These are phyloP conservation scores for Ara ararauna DNA, from an alignment of 2,797 vertebrate genomes.

Conservation along the genomic window DNA sequence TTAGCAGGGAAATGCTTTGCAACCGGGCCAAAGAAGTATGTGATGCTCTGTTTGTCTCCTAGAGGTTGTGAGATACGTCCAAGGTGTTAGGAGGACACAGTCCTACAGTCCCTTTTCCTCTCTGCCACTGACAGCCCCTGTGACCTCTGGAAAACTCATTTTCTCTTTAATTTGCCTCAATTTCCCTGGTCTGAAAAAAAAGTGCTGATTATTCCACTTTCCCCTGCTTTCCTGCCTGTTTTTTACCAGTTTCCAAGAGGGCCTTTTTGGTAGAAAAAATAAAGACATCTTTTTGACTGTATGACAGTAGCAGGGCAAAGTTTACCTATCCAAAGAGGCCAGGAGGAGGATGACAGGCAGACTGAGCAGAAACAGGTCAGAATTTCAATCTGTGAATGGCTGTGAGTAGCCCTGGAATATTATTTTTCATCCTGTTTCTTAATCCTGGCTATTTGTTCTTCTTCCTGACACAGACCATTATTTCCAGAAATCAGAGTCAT, in stretches of 20 bases:
- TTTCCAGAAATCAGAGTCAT: not conserved
- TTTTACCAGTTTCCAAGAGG: not conserved
- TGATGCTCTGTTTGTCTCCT: not conserved
- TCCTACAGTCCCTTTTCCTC: not conserved
- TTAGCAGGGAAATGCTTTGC: not conserved
- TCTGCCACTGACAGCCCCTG: not conserved
- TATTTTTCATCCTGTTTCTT: not conserved
- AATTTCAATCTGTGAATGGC: not conserved
- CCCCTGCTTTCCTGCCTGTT: not conserved
- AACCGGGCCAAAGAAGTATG: not conserved
- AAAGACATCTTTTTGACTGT: not conserved
- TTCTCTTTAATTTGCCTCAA: not conserved
- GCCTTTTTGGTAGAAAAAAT: not conserved
- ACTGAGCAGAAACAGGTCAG: not conserved
- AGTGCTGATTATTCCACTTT: not conserved
- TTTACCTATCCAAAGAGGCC: constrained; percentile 2
- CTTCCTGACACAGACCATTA: not conserved
- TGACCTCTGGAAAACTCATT: not conserved
- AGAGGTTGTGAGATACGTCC: not conserved
- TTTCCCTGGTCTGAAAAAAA: not conserved
- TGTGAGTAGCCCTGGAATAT: not conserved
- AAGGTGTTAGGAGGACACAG: not conserved
- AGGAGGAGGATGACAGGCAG: not conserved
- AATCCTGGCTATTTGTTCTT: not conserved
- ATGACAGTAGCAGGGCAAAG: not conserved